Percentiles rank a stretch among this genome's conserved stretches.
Conservation (phyloP, 2,888 invertebrate species). For the Diarsia brunnea region DNA sequence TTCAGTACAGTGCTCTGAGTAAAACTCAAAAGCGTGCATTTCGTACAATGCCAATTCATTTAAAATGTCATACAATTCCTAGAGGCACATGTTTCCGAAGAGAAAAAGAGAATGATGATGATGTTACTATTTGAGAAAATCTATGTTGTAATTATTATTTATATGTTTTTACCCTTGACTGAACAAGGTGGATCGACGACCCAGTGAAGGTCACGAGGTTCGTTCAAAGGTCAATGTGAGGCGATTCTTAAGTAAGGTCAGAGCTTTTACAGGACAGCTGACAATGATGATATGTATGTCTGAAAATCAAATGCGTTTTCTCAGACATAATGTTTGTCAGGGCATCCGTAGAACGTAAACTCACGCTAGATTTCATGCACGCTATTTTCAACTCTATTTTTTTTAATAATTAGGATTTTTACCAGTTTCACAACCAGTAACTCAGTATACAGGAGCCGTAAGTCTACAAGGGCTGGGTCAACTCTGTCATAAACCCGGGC, state of each 20-base stretch:
- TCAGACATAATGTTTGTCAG: neutral
- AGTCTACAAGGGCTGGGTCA: neutral
- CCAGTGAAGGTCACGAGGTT: neutral
- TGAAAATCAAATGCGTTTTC: neutral
- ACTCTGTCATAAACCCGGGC: neutral
- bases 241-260: conserved; percentile 9
- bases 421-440: neutral
- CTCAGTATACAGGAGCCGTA: neutral
- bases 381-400: neutral
- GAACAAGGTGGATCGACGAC: conserved; percentile 2
- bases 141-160: no score
- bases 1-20: neutral
- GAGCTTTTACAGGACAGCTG: neutral
- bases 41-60: neutral
- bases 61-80: neutral
- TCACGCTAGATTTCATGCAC: neutral
- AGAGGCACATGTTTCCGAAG: neutral
- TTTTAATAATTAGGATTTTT: neutral
- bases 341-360: neutral
- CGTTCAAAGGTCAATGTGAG: conserved; percentile 14
- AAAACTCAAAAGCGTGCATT: neutral
- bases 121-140: neutral
- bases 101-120: no score
- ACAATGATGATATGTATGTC: no score
- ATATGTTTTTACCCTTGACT: conserved; percentile 7